Evolutionary conservation across 2,797 vertebrate species (phyloP).

Genomic region (Acropternis orthonyx): DNA sequence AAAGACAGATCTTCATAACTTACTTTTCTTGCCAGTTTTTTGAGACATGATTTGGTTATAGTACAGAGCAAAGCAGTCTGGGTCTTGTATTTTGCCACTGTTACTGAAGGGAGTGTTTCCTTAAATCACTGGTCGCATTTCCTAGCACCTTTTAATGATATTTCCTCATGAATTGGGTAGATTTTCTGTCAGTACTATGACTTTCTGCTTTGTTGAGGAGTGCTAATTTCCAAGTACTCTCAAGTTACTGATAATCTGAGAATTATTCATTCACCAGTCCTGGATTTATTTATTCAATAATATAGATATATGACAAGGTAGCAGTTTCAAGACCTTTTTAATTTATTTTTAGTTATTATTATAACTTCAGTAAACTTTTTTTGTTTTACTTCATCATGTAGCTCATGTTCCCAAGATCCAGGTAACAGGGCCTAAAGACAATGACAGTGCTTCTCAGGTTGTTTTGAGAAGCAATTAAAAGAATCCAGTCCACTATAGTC

Average conservation of each 20-base stretch:
- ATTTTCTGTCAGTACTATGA: neutral
- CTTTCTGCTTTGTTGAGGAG: neutral
- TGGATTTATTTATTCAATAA: neutral
- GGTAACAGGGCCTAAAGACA: neutral
- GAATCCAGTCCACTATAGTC: neutral
- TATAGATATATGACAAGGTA: neutral
- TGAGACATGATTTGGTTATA: neutral
- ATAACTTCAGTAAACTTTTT: neutral
- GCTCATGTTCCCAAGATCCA: neutral
- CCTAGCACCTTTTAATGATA: neutral
- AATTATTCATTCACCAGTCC: neutral
- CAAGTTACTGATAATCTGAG: neutral
- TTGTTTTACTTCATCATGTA: neutral
- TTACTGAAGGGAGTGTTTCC: neutral
- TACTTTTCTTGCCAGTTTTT: neutral
- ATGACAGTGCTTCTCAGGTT: neutral
- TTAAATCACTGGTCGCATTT: neutral
- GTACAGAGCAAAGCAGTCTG: neutral
- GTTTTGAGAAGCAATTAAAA: neutral
- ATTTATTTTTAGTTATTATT: neutral
- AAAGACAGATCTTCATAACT: neutral
- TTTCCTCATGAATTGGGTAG: neutral
- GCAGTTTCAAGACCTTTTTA: neutral
- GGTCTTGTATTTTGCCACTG: neutral
- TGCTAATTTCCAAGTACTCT: neutral